Percentiles rank a stretch among this genome's conserved stretches.
phyloP scores from a whole-genome alignment of 2,113 vertebrate species.

The Sturnira hondurensis region DNA sequence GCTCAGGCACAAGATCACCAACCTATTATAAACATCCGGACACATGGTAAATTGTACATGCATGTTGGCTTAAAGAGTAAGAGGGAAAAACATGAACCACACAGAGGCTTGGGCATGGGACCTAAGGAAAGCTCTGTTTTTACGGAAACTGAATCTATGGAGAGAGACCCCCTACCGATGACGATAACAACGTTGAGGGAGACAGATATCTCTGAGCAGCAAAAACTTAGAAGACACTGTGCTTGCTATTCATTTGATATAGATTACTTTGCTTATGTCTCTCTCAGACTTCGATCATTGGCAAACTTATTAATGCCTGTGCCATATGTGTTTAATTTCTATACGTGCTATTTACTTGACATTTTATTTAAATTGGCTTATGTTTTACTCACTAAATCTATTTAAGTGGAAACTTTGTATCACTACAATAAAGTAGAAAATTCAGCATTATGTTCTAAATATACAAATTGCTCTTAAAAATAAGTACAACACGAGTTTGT shows the following conservation, averaged over 20 bases:
- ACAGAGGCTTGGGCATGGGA: not conserved
- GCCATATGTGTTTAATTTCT: not conserved
- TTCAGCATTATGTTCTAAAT: not conserved
- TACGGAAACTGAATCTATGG: not conserved
- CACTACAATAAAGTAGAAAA: not conserved
- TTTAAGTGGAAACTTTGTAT: not conserved
- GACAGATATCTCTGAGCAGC: not conserved
- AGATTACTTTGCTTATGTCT: not conserved
- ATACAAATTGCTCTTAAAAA: constrained; percentile 10
- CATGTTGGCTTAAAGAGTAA: not conserved
- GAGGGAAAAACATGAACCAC: not conserved
- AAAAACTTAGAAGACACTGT: not conserved
- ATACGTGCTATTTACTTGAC: not conserved
- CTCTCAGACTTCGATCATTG: not conserved
- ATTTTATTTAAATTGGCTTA: not conserved
- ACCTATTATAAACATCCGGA: not conserved
- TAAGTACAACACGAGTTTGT: not conserved
- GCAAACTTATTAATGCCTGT: not conserved
- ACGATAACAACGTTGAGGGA: not conserved
- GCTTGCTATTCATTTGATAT: not conserved
- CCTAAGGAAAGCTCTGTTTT: not conserved
- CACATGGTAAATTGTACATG: not conserved
- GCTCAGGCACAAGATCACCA: not conserved
- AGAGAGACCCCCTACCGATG: not conserved
- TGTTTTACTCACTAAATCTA: constrained; percentile 9